Evolutionary conservation across 2,888 invertebrate species (phyloP).

Genomic region (Platycheirus albimanus): DNA sequence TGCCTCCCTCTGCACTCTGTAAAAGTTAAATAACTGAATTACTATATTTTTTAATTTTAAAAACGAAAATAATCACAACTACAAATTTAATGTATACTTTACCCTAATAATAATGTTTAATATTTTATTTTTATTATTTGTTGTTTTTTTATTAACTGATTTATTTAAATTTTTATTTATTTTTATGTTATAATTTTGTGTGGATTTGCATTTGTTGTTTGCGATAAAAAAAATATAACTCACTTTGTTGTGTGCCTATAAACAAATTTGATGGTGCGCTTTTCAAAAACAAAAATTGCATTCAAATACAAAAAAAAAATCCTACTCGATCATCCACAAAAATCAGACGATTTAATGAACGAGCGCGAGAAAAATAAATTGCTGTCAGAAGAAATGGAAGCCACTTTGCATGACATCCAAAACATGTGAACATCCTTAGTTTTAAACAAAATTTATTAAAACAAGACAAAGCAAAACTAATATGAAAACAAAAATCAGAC

Average conservation of each 20-base stretch:
- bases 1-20: too few relatives aligned
- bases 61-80: conserved; percentile 48
- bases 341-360: conserved; percentile 95
- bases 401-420: conserved; percentile 99
- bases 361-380: conserved; percentile 98
- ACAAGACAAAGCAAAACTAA: conserved; percentile 43
- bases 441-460: conserved; percentile 63
- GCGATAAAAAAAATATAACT: conserved; percentile 64
- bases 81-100: background rate
- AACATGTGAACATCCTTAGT: conserved; percentile 90
- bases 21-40: too few relatives aligned
- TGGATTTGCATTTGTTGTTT: conserved; percentile 74
- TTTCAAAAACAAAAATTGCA: conserved; percentile 65
- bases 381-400: conserved; percentile 99
- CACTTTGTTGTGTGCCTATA: conserved; percentile 66
- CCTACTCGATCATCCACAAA: background rate
- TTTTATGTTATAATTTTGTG: conserved; percentile 74
- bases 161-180: conserved; percentile 70
- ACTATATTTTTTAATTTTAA: background rate
- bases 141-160: conserved; percentile 74
- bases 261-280: conserved; percentile 74
- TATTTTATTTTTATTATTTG: conserved; percentile 15
- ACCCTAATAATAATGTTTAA: conserved; percentile 50
- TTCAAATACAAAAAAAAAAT: conserved; percentile 52
- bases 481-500: conserved; percentile 47